A percentile compares a stretch with the other conserved stretches of the same genome.
Evolutionary conservation across 2,113 vertebrate species (phyloP).

Genomic region (Mesitornis unicolor): DNA sequence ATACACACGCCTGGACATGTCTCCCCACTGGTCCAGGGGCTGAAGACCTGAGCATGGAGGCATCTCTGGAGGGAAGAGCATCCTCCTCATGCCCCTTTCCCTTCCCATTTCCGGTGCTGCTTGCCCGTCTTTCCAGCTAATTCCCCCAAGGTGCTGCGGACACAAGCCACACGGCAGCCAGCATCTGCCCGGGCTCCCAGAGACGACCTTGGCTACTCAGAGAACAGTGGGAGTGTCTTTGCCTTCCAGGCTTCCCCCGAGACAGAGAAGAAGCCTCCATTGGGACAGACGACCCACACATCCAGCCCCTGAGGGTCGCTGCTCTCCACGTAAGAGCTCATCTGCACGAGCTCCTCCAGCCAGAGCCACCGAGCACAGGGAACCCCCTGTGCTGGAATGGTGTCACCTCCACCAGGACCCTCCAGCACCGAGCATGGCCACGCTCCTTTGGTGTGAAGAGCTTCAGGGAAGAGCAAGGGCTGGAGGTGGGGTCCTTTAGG

Average conservation of each 20-base stretch:
- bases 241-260: neutral
- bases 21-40: accelerated
- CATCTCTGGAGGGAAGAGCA: neutral
- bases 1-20: accelerated
- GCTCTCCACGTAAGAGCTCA: neutral
- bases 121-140: neutral
- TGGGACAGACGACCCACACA: accelerated
- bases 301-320: neutral
- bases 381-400: accelerated
- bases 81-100: neutral
- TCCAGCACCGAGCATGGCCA: neutral
- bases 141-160: neutral
- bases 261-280: neutral
- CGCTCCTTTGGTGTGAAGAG: neutral
- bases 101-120: neutral
- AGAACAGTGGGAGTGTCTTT: neutral
- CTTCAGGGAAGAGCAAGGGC: neutral
- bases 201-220: neutral
- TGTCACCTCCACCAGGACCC: neutral
- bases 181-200: neutral
- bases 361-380: accelerated
- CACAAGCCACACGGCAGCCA: neutral
- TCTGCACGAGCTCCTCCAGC: neutral
- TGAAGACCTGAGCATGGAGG: neutral
- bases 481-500: neutral